A percentile compares a stretch with the other conserved stretches of the same genome.
Conservation (phyloP, 2,797 vertebrate species). For the Hipposideros larvatus region DNA sequence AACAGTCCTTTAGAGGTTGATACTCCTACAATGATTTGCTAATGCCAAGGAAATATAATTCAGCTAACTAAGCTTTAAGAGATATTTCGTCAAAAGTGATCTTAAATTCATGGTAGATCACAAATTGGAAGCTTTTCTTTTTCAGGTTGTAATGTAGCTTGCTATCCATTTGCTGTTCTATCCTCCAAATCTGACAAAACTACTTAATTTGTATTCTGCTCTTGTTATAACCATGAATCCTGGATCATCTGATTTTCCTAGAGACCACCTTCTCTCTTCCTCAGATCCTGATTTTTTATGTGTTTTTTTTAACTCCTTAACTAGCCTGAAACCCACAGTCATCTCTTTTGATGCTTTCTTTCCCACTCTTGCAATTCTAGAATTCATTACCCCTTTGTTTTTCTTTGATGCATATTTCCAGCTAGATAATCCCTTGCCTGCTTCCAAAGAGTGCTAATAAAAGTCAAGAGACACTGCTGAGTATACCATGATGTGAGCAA, state of each 20-base stretch:
- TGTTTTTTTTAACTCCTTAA: not conserved
- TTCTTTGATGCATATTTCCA: not conserved
- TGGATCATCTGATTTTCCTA: not conserved
- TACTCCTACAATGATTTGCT: not conserved
- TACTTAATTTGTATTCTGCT: not conserved
- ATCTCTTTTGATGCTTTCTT: not conserved
- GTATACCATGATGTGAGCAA: not conserved
- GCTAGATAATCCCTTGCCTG: not conserved
- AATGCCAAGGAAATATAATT: not conserved
- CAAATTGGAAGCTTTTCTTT: not conserved
- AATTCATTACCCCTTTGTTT: not conserved
- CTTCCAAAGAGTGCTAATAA: not conserved
- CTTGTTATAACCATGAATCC: not conserved
- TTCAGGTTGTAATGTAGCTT: not conserved
- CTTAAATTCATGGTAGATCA: not conserved
- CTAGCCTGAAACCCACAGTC: not conserved
- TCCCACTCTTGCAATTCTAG: not conserved
- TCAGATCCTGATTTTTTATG: not conserved
- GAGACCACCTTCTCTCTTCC: not conserved
- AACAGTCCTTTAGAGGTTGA: not conserved
- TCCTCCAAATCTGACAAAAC: not conserved
- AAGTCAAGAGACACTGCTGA: not conserved
- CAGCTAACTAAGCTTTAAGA: not conserved
- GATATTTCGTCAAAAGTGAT: not conserved
- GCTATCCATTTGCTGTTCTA: not conserved